A percentile compares a stretch with the other conserved stretches of the same genome.
phyloP scores from a whole-genome alignment of 2,113 vertebrate genomes.

The Petroica traversi region DNA sequence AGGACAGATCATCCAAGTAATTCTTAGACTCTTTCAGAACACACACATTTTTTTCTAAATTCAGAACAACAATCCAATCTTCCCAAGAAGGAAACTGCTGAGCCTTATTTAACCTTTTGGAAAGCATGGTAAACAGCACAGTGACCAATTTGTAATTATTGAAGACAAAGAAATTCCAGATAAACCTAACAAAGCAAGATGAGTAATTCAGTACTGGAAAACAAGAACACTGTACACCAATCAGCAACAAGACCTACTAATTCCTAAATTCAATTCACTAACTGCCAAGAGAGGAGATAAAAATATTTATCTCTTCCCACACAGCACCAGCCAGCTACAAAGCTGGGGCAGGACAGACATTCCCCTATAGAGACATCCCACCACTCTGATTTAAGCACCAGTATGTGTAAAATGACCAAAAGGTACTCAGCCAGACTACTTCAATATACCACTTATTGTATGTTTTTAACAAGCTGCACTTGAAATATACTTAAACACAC shows the following conservation, averaged over 20 bases:
- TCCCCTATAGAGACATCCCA: not conserved
- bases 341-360: not conserved
- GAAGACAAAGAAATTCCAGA: not conserved
- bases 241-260: not conserved
- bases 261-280: conserved; percentile 24
- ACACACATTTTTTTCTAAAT: not conserved
- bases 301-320: not conserved
- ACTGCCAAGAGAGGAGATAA: not conserved
- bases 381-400: not conserved
- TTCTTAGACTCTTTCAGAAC: not conserved
- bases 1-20: not conserved
- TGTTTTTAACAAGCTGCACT: not conserved
- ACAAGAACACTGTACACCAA: not conserved
- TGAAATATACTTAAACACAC: not conserved
- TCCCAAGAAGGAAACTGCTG: not conserved
- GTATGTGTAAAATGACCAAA: not conserved
- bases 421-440: not conserved
- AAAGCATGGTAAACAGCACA: not conserved
- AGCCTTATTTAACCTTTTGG: not conserved
- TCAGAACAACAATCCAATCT: not conserved
- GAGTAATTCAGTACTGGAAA: conserved; percentile 18
- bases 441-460: not conserved
- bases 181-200: conserved; percentile 3
- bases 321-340: not conserved
- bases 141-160: not conserved